Conservation (phyloP, 2,888 invertebrate genomes). For the Petrolisthes manimaculis region DNA sequence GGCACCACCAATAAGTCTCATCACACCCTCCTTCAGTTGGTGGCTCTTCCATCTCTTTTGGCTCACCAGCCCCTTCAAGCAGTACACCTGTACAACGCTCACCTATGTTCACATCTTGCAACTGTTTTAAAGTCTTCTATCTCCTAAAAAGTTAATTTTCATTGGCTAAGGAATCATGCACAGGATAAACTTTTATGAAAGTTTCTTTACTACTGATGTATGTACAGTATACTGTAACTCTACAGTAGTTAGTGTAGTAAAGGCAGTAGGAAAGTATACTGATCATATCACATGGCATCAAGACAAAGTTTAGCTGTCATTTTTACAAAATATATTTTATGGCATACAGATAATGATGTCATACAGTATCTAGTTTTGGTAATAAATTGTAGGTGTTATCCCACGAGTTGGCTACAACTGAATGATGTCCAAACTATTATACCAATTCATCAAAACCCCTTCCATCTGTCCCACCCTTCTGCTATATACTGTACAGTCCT, state of each 20-base stretch:
- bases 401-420: no score
- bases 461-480: no score
- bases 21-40: constrained; percentile 20
- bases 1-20: not conserved
- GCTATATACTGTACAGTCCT: no score
- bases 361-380: no score
- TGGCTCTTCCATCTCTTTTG: not conserved
- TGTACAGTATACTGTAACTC: no score
- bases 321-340: not conserved
- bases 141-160: not conserved
- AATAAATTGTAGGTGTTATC: no score
- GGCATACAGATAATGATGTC: no score
- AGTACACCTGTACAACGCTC: constrained; percentile 10
- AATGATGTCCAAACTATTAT: no score
- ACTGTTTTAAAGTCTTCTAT: not conserved
- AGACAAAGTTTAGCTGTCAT: not conserved
- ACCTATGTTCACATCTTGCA: constrained; percentile 19
- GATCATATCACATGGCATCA: not conserved
- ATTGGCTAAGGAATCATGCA: not conserved
- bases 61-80: not conserved
- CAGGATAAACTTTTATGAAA: no score
- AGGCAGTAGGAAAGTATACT: not conserved
- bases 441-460: no score
- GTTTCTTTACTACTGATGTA: no score
- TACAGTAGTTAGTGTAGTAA: not conserved